These are phyloP conservation scores for Helicolenus hilgendorfi DNA, from an alignment of 2,797 vertebrate genomes.

Conservation along the genomic window DNA sequence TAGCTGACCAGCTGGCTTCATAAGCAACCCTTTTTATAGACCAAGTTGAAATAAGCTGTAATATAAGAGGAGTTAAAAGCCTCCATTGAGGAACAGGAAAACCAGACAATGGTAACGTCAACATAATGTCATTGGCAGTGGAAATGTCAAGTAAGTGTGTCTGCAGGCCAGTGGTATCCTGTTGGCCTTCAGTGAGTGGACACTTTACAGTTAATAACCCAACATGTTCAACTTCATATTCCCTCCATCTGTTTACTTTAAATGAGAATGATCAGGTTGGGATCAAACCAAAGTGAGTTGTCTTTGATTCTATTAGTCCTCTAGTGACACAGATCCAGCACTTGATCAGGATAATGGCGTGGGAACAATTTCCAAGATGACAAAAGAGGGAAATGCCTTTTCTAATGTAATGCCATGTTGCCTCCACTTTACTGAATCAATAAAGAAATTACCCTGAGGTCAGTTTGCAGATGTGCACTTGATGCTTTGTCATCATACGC, in stretches of 20 bases:
- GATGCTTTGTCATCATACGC: constrained; percentile 25
- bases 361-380: constrained; percentile 5
- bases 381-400: constrained; percentile 61
- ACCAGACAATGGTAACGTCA: neutral
- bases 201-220: neutral
- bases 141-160: neutral
- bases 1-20: constrained; percentile 37
- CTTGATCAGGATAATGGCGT: constrained; percentile 20
- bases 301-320: constrained; percentile 9
- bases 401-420: constrained; percentile 1
- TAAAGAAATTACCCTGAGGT: neutral
- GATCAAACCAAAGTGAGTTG: neutral
- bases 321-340: neutral
- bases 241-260: neutral
- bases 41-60: neutral
- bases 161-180: neutral
- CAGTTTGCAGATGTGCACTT: neutral
- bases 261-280: neutral
- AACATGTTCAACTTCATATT: neutral
- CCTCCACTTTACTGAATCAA: constrained; percentile 6
- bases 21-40: neutral
- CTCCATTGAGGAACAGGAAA: neutral
- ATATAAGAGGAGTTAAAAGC: neutral
- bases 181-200: neutral
- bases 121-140: neutral